Evolutionary conservation across 2,113 vertebrate genomes (phyloP).

Genomic region (Camelus bactrianus): DNA sequence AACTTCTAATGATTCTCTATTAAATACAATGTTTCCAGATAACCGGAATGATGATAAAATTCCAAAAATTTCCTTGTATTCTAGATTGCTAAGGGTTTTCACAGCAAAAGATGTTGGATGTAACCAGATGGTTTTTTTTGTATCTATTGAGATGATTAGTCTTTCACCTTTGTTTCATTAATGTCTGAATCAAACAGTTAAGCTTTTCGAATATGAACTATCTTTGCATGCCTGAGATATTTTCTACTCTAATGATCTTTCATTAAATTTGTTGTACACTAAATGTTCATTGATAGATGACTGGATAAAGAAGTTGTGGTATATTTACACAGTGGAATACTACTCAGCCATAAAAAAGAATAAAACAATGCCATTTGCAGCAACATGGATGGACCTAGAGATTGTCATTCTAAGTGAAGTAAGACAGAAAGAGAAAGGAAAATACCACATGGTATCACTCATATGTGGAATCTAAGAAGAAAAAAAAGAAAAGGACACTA

Average conservation of each 20-base stretch:
- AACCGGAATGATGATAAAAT: background rate
- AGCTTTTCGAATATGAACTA: background rate
- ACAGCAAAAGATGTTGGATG: background rate
- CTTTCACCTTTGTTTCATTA: background rate
- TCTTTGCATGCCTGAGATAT: background rate
- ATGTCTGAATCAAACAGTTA: background rate
- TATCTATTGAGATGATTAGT: background rate
- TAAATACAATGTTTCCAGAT: background rate
- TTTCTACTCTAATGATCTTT: background rate
- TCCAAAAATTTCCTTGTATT: background rate
- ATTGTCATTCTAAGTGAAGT: too few relatives aligned
- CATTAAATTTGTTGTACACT: slow-evolving; percentile 8
- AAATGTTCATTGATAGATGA: too few relatives aligned
- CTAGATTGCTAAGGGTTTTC: background rate
- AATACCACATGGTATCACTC: too few relatives aligned
- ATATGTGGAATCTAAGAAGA: too few relatives aligned
- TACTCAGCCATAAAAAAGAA: too few relatives aligned
- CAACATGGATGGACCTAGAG: too few relatives aligned
- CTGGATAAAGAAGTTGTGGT: too few relatives aligned
- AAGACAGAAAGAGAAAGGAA: too few relatives aligned
- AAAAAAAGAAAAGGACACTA: too few relatives aligned
- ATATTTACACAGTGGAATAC: too few relatives aligned
- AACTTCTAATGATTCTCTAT: background rate
- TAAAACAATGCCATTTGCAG: too few relatives aligned
- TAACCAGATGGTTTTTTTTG: background rate